These are phyloP conservation scores for Phodopus roborovskii DNA, from an alignment of 2,113 vertebrate species.

Conservation along the genomic window DNA sequence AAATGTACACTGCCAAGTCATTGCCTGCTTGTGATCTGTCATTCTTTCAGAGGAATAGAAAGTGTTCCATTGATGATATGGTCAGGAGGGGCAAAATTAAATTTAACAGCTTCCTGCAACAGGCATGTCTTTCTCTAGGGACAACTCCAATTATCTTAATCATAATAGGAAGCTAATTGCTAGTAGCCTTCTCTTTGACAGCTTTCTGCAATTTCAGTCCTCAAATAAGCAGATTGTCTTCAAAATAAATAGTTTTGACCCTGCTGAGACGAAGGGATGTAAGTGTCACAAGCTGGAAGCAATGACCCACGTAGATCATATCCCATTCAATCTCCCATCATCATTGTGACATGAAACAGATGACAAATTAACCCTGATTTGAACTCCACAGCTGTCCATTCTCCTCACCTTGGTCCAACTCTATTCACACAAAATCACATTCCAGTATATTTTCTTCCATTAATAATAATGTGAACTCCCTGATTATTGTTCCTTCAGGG, in stretches of 20 bases:
- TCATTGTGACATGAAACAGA: constrained; percentile 37
- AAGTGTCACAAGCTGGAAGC: constrained; percentile 19
- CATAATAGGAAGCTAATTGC: constrained; percentile 75
- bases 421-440: not conserved
- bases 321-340: not conserved
- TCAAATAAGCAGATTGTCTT: constrained; percentile 60
- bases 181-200: constrained; percentile 64
- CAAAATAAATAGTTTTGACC: constrained; percentile 57
- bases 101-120: constrained; percentile 70
- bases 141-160: constrained; percentile 72
- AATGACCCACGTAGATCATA: constrained; percentile 28
- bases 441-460: not conserved
- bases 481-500: not conserved
- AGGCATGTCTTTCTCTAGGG: constrained; percentile 70
- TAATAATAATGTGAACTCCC: not conserved
- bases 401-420: not conserved
- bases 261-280: not conserved
- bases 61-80: constrained; percentile 22
- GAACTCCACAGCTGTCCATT: constrained; percentile 45
- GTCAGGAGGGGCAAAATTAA: constrained; percentile 64
- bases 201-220: constrained; percentile 43
- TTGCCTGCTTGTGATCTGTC: constrained; percentile 52
- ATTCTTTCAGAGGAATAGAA: constrained; percentile 56
- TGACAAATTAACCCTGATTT: constrained; percentile 59
- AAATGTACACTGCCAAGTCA: constrained; percentile 61